Conservation (phyloP, 2,797 vertebrate species). For the Pipistrellus kuhlii region DNA sequence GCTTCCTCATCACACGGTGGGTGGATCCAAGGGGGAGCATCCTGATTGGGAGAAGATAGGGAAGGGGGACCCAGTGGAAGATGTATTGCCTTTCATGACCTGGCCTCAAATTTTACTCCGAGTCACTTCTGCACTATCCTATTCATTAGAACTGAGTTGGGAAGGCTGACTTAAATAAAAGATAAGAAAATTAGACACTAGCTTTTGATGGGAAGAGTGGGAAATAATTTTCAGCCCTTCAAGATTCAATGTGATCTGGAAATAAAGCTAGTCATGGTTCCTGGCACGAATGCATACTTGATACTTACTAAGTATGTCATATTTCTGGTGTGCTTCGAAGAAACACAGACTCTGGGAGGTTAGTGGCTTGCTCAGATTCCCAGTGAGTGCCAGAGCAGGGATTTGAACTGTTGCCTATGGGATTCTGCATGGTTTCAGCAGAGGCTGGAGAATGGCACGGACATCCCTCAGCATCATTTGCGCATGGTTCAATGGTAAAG, state of each 20-base stretch:
- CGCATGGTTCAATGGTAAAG: fast-evolving
- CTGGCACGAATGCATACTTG: neutral
- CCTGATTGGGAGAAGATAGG: neutral
- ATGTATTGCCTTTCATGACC: neutral
- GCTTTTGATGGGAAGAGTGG: neutral
- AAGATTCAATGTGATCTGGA: neutral
- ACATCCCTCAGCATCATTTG: fast-evolving
- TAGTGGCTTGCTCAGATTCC: neutral
- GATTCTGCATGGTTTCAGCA: fast-evolving
- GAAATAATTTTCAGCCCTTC: neutral
- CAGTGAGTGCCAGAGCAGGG: neutral
- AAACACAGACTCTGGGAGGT: neutral
- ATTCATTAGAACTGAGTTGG: neutral
- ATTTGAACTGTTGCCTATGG: neutral
- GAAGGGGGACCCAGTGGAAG: neutral
- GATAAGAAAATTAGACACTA: neutral
- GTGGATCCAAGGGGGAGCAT: neutral
- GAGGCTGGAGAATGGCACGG: neutral
- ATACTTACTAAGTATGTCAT: fast-evolving
- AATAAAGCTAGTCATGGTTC: neutral
- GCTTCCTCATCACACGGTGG: neutral
- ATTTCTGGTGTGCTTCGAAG: neutral
- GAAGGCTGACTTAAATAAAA: neutral
- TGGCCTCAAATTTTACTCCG: neutral
- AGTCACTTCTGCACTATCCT: neutral